Base-by-base conservation (phyloP, 2,888 invertebrate genomes). In the Camponotus fellah region DNA sequence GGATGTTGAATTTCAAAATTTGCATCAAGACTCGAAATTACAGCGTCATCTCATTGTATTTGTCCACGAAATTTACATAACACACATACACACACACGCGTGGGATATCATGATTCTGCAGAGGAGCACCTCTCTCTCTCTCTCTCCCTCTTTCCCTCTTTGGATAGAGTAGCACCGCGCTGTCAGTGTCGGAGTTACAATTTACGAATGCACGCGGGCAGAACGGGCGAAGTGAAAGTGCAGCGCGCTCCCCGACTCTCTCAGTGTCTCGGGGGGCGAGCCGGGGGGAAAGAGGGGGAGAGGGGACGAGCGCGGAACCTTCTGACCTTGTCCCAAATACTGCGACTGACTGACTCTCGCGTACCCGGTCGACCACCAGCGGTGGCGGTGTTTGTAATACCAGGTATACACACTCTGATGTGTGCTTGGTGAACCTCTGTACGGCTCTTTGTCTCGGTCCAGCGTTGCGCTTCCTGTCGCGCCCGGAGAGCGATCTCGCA, bases 271-370 rank as follows among this genome's bases (percentile, higher is more conserved):
- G 93, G 26, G 26, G 26, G 26, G 87, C 92, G 86, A 88, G 91
- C 92, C 91, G 91, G 92, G 46, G 91, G 91, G 91, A 91, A 2
- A 26, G 26, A 26, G 26, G 26, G 26, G 26, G 26, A 26, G 26
- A 26, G 26, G 26, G 26, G 26, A 6, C 37, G 37, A 37, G 89
- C 90, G 92, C 93, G 89, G 93, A 94, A 94, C 94, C 94, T 92
- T 94, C 94, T 95, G 95, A 95, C 95, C 95, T 95, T 95, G 95
- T 95, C 95, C 95, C 94, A 94, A 95, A 95, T 95, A 94, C 94
- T 94, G 91, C 92, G 87, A 91, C 92, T 91, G 91, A 92, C 92
- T 92, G 91, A 91, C 91, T 91, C 87, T 91, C 60, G 71, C 46
- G 80, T 85, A 85, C 82, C 85, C 79, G 86, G 74, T 26, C 87